phyloP scores from a whole-genome alignment of 2,888 invertebrate genomes.

The Chymomyza amoena region DNA sequence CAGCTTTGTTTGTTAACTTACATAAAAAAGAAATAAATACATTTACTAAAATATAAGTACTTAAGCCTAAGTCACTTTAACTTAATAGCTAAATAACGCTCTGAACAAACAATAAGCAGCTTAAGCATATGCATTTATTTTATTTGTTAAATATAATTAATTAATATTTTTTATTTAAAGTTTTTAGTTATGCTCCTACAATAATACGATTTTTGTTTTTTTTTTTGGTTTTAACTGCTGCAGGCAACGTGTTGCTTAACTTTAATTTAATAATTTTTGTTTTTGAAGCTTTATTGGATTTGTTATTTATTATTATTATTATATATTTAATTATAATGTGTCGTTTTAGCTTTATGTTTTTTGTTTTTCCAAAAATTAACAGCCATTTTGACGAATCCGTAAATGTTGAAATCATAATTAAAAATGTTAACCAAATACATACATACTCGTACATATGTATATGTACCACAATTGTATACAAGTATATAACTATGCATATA shows the following conservation, averaged over 20 bases:
- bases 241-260: constrained; percentile 64
- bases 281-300: constrained; percentile 36
- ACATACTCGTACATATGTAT: constrained; percentile 33
- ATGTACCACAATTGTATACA: constrained; percentile 37
- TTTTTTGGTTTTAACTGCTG: constrained; percentile 36
- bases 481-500: constrained; percentile 17
- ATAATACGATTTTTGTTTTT: constrained; percentile 31
- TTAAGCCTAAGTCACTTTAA: constrained; percentile 42
- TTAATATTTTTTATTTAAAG: constrained; percentile 5
- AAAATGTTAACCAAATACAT: constrained; percentile 55
- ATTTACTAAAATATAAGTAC: constrained; percentile 34
- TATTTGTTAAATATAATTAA: constrained; percentile 25
- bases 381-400: constrained; percentile 78
- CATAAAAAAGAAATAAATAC: constrained; percentile 36
- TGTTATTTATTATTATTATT: constrained; percentile 20
- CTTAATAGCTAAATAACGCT: constrained; percentile 34
- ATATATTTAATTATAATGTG: constrained; percentile 31
- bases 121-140: constrained; percentile 52
- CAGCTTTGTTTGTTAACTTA: constrained; percentile 11
- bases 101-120: constrained; percentile 58
- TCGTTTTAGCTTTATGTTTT: constrained; percentile 82
- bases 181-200: constrained; percentile 30
- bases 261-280: constrained; percentile 46
- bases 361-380: constrained; percentile 81
- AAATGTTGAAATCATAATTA: constrained; percentile 65